These are phyloP conservation scores for Daboia siamensis DNA, from an alignment of 2,113 vertebrate genomes.

Conservation along the genomic window DNA sequence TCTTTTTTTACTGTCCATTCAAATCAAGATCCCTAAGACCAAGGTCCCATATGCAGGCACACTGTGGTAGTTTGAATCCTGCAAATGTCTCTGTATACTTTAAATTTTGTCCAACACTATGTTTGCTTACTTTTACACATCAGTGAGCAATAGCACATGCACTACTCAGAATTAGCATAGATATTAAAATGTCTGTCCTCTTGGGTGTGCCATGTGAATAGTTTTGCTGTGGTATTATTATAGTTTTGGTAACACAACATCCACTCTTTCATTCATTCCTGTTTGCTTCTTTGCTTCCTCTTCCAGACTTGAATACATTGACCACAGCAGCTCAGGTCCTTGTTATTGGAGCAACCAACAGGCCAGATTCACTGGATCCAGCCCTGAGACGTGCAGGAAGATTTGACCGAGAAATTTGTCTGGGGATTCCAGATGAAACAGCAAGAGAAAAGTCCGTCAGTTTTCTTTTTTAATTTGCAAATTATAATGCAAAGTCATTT, in stretches of 20 bases:
- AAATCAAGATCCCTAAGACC: not conserved
- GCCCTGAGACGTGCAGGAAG: constrained; percentile 91
- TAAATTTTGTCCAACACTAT: not conserved
- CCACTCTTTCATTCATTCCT: not conserved
- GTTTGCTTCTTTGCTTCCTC: constrained; percentile 31
- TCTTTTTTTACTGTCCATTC: not conserved
- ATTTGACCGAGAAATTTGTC: constrained; percentile 92
- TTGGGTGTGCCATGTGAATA: not conserved
- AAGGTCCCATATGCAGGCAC: not conserved
- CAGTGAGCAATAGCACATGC: not conserved
- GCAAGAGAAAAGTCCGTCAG: constrained; percentile 82
- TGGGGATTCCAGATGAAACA: constrained; percentile 91
- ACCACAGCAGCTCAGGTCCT: constrained; percentile 79
- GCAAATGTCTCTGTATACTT: not conserved
- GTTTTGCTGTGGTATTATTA: not conserved
- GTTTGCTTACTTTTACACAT: not conserved
- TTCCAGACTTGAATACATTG: constrained; percentile 82
- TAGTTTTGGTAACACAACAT: not conserved
- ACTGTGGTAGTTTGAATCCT: not conserved
- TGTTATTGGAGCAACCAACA: constrained; percentile 94
- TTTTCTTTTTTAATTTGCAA: not conserved
- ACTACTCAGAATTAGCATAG: not conserved
- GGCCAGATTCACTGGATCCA: constrained; percentile 91
- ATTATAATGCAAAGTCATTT: not conserved
- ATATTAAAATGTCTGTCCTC: not conserved